A percentile compares a stretch with the other conserved stretches of the same genome.
Conservation (phyloP, 2,113 vertebrate species). For the Malurus cyaneus region DNA sequence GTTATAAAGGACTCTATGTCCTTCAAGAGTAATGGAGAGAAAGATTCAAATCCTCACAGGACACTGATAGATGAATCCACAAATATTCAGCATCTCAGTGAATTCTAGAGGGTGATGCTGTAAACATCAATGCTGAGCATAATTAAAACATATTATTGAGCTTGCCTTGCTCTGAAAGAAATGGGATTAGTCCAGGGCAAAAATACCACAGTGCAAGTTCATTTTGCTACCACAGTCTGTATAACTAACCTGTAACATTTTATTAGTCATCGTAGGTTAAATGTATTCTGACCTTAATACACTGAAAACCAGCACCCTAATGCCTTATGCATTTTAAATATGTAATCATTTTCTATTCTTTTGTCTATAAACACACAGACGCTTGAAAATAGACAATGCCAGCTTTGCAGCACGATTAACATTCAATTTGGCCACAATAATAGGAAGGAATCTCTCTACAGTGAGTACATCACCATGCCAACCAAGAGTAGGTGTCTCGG, state of each 20-base stretch:
- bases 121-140: not conserved
- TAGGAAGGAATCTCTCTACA: slow-evolving; percentile 1
- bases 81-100: not conserved
- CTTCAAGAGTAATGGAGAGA: not conserved
- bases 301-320: not conserved
- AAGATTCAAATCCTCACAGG: not conserved
- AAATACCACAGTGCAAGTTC: not conserved
- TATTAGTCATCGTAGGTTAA: not conserved
- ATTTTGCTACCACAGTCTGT: not conserved
- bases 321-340: not conserved
- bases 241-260: not conserved
- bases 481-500: slow-evolving; percentile 27
- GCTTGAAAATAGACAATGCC: not conserved
- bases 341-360: not conserved
- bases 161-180: not conserved
- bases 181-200: not conserved
- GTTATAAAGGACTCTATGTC: not conserved
- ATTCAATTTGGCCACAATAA: not conserved
- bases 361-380: not conserved
- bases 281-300: not conserved
- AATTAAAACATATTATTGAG: not conserved
- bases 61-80: not conserved
- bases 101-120: not conserved
- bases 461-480: slow-evolving; percentile 28
- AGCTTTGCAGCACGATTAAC: not conserved